phyloP scores from a whole-genome alignment of 2,888 invertebrate genomes.

The Boloria selene region DNA sequence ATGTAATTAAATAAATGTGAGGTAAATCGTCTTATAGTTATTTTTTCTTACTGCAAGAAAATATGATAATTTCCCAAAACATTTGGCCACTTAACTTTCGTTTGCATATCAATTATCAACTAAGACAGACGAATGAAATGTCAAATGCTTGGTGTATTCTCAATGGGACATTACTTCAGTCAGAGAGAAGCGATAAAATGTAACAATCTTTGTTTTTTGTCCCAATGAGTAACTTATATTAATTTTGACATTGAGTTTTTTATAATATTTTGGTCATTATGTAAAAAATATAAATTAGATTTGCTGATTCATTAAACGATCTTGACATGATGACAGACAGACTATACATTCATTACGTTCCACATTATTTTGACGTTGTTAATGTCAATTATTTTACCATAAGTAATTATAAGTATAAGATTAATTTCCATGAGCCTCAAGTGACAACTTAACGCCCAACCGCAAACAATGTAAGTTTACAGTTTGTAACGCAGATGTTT shows the following conservation, averaged over 20 bases:
- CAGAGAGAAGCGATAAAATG: constrained; percentile 4
- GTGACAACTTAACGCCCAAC: constrained; percentile 61
- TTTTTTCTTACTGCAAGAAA: constrained; percentile 8
- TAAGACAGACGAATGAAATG: too few relatives aligned
- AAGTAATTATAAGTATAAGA: neutral
- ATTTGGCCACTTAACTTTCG: neutral
- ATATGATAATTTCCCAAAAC: constrained; percentile 28
- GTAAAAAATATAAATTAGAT: too few relatives aligned
- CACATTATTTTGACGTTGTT: neutral
- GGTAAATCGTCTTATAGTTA: neutral
- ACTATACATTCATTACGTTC: too few relatives aligned
- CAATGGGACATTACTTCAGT: neutral
- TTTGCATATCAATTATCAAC: constrained; percentile 4
- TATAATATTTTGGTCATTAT: neutral
- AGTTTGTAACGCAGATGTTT: constrained; percentile 76
- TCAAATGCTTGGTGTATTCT: neutral
- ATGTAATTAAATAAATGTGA: neutral
- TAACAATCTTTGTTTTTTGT: neutral
- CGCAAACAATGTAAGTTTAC: constrained; percentile 76
- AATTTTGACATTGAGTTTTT: too few relatives aligned
- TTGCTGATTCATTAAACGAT: neutral
- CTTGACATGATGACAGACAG: neutral
- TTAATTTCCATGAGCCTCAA: constrained; percentile 13
- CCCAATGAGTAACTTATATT: too few relatives aligned
- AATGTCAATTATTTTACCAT: too few relatives aligned